Percentiles rank a stretch among this genome's conserved stretches.
phyloP scores from a whole-genome alignment of 1,140 invertebrate genomes.

The Hyles euphorbiae region DNA sequence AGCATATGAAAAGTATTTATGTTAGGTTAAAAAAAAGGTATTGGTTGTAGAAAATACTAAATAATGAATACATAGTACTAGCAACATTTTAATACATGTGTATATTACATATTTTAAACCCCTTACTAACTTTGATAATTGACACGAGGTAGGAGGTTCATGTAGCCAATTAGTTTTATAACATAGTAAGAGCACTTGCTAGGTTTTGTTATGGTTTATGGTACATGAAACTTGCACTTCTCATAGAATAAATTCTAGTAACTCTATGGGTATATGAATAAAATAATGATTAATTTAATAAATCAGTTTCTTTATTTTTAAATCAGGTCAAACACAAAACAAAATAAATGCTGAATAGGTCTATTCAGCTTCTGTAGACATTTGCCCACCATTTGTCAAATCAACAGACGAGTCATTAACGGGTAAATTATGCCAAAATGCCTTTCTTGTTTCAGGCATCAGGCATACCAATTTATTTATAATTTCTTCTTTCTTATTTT shows the following conservation, averaged over 20 bases:
- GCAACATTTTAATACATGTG: slow-evolving; percentile 1
- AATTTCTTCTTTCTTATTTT: slow-evolving; percentile 16
- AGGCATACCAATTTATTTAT: slow-evolving; percentile 18
- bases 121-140: neutral
- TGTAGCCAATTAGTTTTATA: slow-evolving; percentile 2
- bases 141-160: slow-evolving; percentile 3
- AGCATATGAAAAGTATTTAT: slow-evolving; percentile 14
- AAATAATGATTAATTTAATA: too few species aligned
- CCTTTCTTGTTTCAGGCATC: slow-evolving; percentile 17
- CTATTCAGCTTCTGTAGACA: neutral
- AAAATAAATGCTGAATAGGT: too few species aligned
- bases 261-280: neutral
- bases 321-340: too few species aligned
- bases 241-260: slow-evolving; percentile 4
- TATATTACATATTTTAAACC: slow-evolving; percentile 6
- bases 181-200: slow-evolving; percentile 8
- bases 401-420: slow-evolving; percentile 5
- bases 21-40: slow-evolving; percentile 10
- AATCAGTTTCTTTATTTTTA: too few species aligned
- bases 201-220: slow-evolving; percentile 3
- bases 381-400: slow-evolving; percentile 6
- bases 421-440: slow-evolving; percentile 16
- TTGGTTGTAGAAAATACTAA: slow-evolving; percentile 9
- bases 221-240: neutral
- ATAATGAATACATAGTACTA: slow-evolving; percentile 3